Evolutionary conservation across 2,888 invertebrate species (phyloP), one percentile per base, ranked within the genome.

Genomic region (Dynastes maya): DNA sequence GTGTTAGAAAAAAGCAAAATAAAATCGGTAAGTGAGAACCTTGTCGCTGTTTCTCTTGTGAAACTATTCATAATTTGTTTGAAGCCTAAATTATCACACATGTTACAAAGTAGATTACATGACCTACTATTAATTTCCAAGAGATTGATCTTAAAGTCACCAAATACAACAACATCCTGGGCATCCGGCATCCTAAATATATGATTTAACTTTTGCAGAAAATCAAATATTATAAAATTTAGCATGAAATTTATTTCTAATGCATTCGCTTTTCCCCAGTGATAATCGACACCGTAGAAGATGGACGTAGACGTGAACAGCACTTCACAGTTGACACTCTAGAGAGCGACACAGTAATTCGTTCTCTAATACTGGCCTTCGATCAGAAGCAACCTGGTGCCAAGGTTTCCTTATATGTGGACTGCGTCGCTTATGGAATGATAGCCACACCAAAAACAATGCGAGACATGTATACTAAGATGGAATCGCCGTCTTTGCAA

Each of bases 351-450:
- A 89, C 91, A 3, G 86, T 92, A 0, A 89, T 93, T 3, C 89
- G 92, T 76, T 92, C 92, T 11, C 88, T 94, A 32, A 88, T 92
- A 58, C 83, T 92, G 65, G 86, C 89, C 11, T 88, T 92, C 2
- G 89, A 90, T 82, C 93, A 93, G 84, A 86, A 85, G 29, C 89
- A 90, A 80, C 91, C 92, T 0, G 90, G 91, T 0, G 91, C 91
- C 2, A 91, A 90, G 81, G 91, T 94, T 27, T 92, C 92, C 82
- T 87, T 95, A 40, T 92, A 92, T 83, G 90, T 93, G 2, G 93
- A 94, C 83, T 95, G 95, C 85, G 89, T 90, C 37, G 89, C 91
- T 1, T 91, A 93, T 79, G 94, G 94, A 55, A 91, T 91, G 88
- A 91, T 94, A 32, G 88, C 90, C 8, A 91, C 93, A 84, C 90